These are phyloP conservation scores for Drosophila yooni DNA, from an alignment of 2,888 invertebrate genomes.

Conservation along the genomic window DNA sequence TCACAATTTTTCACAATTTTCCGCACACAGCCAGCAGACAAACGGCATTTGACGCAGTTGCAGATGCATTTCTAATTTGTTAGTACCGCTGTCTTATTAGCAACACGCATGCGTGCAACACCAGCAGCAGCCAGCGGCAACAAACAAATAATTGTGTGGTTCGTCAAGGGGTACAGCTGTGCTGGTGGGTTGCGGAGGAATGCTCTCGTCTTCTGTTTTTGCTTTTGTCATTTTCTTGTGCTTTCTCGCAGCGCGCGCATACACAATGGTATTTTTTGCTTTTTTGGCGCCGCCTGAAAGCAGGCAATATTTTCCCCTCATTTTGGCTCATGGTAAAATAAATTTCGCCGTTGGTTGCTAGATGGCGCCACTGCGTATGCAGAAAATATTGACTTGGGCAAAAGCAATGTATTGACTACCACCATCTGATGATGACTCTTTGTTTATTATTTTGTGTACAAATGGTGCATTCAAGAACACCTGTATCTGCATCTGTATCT, in stretches of 20 bases:
- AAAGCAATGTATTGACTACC: background rate
- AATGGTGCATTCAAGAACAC: background rate
- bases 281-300: slow-evolving; percentile 39
- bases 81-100: slow-evolving; percentile 48
- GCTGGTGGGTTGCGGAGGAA: background rate
- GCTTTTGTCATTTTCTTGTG: slow-evolving; percentile 38
- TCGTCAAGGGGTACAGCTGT: background rate
- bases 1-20: slow-evolving; percentile 29
- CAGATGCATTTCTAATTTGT: slow-evolving; percentile 57
- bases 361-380: slow-evolving; percentile 43
- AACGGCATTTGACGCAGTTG: slow-evolving; percentile 59
- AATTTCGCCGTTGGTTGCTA: background rate
- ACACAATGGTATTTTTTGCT: background rate
- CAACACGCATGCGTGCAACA: slow-evolving; percentile 72
- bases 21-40: slow-evolving; percentile 32
- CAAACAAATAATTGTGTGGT: background rate
- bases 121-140: background rate
- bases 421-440: background rate
- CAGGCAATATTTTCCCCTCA: slow-evolving; percentile 33
- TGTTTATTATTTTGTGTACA: background rate
- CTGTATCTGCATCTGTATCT: too few species aligned
- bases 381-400: background rate
- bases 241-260: slow-evolving; percentile 26
- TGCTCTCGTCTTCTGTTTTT: background rate
- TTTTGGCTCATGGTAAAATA: background rate